Evolutionary conservation across 1,140 invertebrate genomes (phyloP).

Genomic region (Anastrepha ludens): DNA sequence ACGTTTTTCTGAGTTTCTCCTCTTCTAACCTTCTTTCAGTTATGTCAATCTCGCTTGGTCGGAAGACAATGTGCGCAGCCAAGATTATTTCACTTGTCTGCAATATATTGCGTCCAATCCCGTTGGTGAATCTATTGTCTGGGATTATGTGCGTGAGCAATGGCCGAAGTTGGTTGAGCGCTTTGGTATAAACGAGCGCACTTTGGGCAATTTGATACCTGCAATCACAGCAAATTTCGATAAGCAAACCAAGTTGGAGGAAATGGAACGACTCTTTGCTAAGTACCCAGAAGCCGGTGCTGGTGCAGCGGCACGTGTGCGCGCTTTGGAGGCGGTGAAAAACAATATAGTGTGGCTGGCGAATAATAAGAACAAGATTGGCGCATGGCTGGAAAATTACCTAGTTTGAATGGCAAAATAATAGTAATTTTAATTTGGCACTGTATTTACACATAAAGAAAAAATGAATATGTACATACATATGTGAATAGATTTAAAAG

Average conservation of each 20-base stretch:
- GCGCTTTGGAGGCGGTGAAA: slow-evolving; percentile 85
- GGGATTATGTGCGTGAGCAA: slow-evolving; percentile 86
- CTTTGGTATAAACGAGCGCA: slow-evolving; percentile 87
- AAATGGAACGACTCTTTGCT: slow-evolving; percentile 86
- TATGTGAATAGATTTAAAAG: too few species aligned
- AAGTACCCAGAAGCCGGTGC: slow-evolving; percentile 92
- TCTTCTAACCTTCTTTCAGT: slow-evolving; percentile 71
- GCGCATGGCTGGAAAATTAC: slow-evolving; percentile 76
- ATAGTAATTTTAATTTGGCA: background rate
- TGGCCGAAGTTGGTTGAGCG: slow-evolving; percentile 83
- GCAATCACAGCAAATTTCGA: slow-evolving; percentile 81
- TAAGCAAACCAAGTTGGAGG: slow-evolving; percentile 81
- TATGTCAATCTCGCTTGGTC: slow-evolving; percentile 82
- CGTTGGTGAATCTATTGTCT: slow-evolving; percentile 83
- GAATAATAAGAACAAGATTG: slow-evolving; percentile 76
- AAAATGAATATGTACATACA: background rate
- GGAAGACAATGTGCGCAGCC: slow-evolving; percentile 84
- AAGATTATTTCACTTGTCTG: slow-evolving; percentile 88
- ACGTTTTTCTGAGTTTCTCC: slow-evolving; percentile 19
- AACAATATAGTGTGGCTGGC: slow-evolving; percentile 88
- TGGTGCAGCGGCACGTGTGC: slow-evolving; percentile 80
- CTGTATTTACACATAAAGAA: background rate
- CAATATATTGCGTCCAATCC: slow-evolving; percentile 83
- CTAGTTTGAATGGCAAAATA: background rate
- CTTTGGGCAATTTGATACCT: slow-evolving; percentile 84